Evolutionary conservation across 1,140 invertebrate species (phyloP), one percentile per base, ranked within the genome.

Genomic region (Camponotus vicinus): DNA sequence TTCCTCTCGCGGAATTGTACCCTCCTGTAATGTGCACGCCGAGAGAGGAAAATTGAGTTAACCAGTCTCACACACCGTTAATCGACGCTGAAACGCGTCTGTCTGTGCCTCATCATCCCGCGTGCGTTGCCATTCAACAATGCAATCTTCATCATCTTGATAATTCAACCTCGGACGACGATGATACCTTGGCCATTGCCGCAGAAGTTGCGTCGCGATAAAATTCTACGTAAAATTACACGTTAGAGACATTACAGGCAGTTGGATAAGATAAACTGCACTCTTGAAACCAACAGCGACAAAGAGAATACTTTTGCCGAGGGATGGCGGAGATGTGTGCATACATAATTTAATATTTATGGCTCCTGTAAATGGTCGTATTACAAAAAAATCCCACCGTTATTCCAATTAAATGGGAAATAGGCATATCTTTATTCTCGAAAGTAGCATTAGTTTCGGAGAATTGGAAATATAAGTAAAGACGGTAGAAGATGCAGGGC

Each of bases 41-140:
- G 57, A n/a, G 64, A 55, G 79, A 83, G 67, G 79, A 75, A 83
- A 75, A 83, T 83, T 75, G 55, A 83, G 79, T 83, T 83, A 83
- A 83, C 79, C 69, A 83, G 69, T 66, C 79, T 61, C 79, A 42
- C 49, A 15, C 49, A 15, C 79, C 52, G 79, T 70, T 83, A 83
- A 83, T 83, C 79, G 79, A 63, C 79, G 55, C 55, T 75, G 79
- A 82, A 82, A 55, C 79, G 69, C 55, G 79, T 55, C 79, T 83
- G 79, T 83, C 79, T 75, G 69, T 42, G 55, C n/a, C 52, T 75
- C 69, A 45, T 83, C 69, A 45, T 75, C 32, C 49, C 57, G 40
- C 55, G 21, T 63, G 27, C 27, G 78, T 67, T 57, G 55, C 79
- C 79, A 83, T 83, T 83, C 69, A 75, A 83, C 79, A 45, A 45